Evolutionary conservation across 1,140 invertebrate genomes (phyloP).

Genomic region (Achroia grisella): DNA sequence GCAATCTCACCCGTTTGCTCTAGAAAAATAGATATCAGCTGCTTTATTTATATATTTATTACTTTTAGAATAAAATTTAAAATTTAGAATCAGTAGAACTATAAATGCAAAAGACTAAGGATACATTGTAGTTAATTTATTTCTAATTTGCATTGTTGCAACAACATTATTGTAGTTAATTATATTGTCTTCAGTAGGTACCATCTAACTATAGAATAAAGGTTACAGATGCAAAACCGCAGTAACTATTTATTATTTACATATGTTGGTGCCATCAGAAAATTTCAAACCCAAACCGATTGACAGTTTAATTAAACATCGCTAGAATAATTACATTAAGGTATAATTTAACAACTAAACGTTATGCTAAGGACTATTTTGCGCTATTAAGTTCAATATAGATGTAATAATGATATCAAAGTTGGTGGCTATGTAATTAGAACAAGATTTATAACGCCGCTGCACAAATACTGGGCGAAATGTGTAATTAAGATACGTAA

Average conservation of each 20-base stretch:
- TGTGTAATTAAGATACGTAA: conserved; percentile 35
- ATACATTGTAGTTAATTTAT: no score
- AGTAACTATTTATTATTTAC: no score
- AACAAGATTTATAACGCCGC: conserved; percentile 43
- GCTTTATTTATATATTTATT: not conserved
- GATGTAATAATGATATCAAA: conserved; percentile 59
- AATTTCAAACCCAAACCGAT: conserved; percentile 8
- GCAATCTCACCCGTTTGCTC: conserved; percentile 8
- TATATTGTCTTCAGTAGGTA: no score
- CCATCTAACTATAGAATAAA: no score
- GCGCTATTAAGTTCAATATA: conserved; percentile 44
- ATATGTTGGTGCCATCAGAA: no score
- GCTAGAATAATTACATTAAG: conserved; percentile 20
- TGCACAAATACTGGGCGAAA: conserved; percentile 20
- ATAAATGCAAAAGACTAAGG: no score
- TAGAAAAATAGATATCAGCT: not conserved
- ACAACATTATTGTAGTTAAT: no score
- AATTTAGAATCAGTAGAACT: no score
- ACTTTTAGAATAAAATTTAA: conserved; percentile 3
- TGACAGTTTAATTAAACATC: conserved; percentile 7
- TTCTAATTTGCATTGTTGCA: no score
- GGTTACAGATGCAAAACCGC: no score
- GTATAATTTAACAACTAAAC: no score
- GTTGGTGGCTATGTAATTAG: conserved; percentile 47
- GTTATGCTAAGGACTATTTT: conserved; percentile 19